Conservation (phyloP, 2,113 vertebrate genomes). For the Eurystomus gularis region DNA sequence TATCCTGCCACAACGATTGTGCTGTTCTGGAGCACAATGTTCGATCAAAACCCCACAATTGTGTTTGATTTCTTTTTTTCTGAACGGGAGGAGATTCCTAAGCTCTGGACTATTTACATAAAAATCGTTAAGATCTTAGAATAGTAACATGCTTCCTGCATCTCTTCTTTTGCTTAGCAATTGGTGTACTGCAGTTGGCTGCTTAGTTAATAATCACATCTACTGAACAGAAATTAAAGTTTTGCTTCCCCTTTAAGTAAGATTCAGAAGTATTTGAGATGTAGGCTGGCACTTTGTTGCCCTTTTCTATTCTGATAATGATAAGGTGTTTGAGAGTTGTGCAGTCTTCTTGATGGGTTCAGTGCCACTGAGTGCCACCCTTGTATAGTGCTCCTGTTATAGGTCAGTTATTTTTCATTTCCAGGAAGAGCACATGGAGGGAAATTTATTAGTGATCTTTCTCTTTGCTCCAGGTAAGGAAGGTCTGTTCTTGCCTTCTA, state of each 20-base stretch:
- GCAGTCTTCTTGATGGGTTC: neutral
- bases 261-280: neutral
- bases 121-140: neutral
- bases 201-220: neutral
- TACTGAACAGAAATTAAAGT: neutral
- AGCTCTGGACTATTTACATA: neutral
- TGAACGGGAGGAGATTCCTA: neutral
- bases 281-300: neutral
- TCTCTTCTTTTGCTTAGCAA: neutral
- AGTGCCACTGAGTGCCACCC: neutral
- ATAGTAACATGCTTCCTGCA: neutral
- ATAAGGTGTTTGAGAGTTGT: neutral
- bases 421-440: neutral
- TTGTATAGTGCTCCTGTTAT: neutral
- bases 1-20: neutral
- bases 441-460: neutral
- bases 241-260: neutral
- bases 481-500: neutral
- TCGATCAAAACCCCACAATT: neutral
- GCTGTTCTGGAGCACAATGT: neutral
- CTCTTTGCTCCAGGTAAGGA: neutral
- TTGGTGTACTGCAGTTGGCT: neutral
- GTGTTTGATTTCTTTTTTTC: neutral
- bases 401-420: neutral
- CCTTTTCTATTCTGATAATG: neutral